Conservation (phyloP, 2,797 vertebrate genomes). For the Platalea minor region DNA sequence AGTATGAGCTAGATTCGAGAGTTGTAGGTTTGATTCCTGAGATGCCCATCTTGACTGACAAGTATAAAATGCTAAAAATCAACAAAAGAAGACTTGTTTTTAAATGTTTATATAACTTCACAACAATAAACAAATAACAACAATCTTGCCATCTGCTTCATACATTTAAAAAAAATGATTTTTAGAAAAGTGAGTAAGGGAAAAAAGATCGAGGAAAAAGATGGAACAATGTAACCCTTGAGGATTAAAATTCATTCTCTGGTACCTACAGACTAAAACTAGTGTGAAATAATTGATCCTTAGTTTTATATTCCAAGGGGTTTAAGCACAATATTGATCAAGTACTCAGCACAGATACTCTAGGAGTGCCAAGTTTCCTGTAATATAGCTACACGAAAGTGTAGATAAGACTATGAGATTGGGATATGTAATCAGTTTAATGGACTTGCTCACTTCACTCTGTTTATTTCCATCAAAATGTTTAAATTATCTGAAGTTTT, state of each 20-base stretch:
- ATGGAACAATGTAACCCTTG: not conserved
- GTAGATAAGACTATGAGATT: not conserved
- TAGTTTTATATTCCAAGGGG: not conserved
- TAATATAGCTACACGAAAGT: not conserved
- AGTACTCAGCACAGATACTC: not conserved
- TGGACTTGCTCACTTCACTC: not conserved
- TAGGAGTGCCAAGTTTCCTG: not conserved
- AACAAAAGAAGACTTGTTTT: not conserved
- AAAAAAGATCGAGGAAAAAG: not conserved
- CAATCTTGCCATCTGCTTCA: conserved; percentile 29
- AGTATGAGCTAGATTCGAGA: not conserved
- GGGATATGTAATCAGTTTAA: not conserved
- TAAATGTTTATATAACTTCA: not conserved
- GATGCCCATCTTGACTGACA: not conserved
- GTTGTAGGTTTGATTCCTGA: not conserved
- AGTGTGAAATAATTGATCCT: not conserved
- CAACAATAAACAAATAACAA: conserved; percentile 15
- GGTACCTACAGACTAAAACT: not conserved
- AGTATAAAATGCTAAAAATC: not conserved
- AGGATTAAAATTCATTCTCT: not conserved
- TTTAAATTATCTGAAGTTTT: not conserved
- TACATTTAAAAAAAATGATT: not conserved
- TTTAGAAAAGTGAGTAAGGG: not conserved
- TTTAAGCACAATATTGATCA: not conserved
- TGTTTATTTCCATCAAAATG: not conserved